phyloP scores from a whole-genome alignment of 2,797 vertebrate species.

The Periophthalmus magnuspinnatus region DNA sequence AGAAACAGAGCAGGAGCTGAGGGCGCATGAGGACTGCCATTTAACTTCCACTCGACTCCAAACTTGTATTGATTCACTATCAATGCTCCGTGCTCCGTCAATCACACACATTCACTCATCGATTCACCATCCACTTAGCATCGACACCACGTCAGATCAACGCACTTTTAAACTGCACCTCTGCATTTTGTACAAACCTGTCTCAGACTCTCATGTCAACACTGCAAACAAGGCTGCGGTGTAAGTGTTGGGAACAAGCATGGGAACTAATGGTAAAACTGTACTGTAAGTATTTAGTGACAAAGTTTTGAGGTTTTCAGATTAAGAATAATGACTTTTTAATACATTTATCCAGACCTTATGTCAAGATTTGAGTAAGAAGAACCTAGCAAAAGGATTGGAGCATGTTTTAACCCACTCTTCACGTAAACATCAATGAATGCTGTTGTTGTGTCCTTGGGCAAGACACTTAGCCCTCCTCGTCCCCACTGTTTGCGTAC shows the following conservation, averaged over 20 bases:
- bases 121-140: slow-evolving; percentile 47
- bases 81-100: slow-evolving; percentile 40
- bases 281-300: not conserved
- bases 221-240: slow-evolving; percentile 1
- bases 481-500: too few species aligned
- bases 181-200: slow-evolving; percentile 23
- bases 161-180: slow-evolving; percentile 17
- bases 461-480: too few species aligned
- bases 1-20: not conserved
- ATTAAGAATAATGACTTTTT: not conserved
- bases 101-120: slow-evolving; percentile 46
- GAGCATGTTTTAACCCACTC: too few species aligned
- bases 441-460: too few species aligned
- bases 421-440: too few species aligned
- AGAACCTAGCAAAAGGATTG: too few species aligned
- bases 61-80: slow-evolving; percentile 44
- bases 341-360: too few species aligned
- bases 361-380: too few species aligned
- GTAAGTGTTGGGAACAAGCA: not conserved
- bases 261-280: not conserved
- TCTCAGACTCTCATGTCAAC: slow-evolving; percentile 6
- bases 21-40: slow-evolving; percentile 32
- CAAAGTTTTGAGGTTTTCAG: not conserved
- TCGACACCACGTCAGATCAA: slow-evolving; percentile 39
- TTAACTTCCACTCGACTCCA: slow-evolving; percentile 35